phyloP scores from a whole-genome alignment of 2,113 vertebrate genomes.

The Mandrillus leucophaeus region DNA sequence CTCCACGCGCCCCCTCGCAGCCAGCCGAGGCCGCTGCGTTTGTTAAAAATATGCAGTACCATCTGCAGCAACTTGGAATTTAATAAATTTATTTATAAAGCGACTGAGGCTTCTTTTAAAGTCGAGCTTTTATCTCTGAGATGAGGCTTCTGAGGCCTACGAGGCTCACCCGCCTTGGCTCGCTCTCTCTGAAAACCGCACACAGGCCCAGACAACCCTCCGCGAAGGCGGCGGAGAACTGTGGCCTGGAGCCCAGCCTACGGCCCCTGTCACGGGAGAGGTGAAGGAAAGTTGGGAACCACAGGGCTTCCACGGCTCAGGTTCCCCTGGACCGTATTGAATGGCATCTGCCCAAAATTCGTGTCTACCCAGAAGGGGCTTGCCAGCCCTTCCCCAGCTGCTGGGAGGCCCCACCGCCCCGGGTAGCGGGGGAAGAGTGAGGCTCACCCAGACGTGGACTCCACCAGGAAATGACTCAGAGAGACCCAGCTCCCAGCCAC shows the following conservation, averaged over 20 bases:
- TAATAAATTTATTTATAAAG: slow-evolving; percentile 42
- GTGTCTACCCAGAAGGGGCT: neutral
- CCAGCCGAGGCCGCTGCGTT: neutral
- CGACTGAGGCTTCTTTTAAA: neutral
- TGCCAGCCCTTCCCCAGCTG: no score
- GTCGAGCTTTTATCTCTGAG: neutral
- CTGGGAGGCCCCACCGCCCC: no score
- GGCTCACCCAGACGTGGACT: no score
- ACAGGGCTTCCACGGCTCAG: neutral
- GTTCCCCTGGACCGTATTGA: fast-evolving
- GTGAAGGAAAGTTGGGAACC: no score
- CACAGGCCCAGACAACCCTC: fast-evolving
- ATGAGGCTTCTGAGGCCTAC: neutral
- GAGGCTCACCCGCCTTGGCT: neutral
- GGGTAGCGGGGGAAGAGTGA: no score
- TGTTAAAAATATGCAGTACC: slow-evolving; percentile 59
- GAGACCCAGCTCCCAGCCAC: no score
- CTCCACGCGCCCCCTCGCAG: neutral
- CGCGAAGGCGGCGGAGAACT: fast-evolving
- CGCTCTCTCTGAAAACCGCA: neutral
- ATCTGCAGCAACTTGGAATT: slow-evolving; percentile 12
- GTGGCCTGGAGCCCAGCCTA: fast-evolving
- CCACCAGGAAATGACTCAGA: no score
- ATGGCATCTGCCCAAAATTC: neutral
- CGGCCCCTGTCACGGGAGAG: fast-evolving